These are phyloP conservation scores for Rhysida immarginata DNA, from an alignment of 1,140 invertebrate species.

Conservation along the genomic window DNA sequence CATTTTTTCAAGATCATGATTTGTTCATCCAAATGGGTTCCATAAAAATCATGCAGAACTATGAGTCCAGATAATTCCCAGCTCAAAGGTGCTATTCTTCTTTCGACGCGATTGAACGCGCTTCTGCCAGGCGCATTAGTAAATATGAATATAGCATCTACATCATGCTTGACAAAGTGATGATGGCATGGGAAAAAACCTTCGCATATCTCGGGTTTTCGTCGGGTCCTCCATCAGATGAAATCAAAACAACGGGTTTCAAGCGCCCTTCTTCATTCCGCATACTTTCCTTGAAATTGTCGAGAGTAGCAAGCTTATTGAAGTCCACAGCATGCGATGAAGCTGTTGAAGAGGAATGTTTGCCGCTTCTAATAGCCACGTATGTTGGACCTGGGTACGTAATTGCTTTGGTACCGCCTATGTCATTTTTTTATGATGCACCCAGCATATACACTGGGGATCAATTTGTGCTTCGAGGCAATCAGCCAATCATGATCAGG, in stretches of 20 bases:
- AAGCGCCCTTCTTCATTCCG: constrained; percentile 17
- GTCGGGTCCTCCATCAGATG: constrained; percentile 28
- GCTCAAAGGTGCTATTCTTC: constrained; percentile 29
- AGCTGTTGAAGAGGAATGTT: constrained; percentile 22
- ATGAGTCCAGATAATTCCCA: constrained; percentile 27
- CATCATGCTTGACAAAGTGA: constrained; percentile 26
- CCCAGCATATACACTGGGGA: constrained; percentile 25
- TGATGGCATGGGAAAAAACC: constrained; percentile 24
- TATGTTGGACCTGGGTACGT: constrained; percentile 30
- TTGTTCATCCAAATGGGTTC: constrained; percentile 26
- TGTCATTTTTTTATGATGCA: constrained; percentile 20
- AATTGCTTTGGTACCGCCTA: constrained; percentile 21
- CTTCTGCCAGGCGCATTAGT: constrained; percentile 30
- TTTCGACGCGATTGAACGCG: constrained; percentile 25
- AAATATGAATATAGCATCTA: constrained; percentile 28
- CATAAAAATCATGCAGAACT: constrained; percentile 26
- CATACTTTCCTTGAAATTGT: constrained; percentile 19
- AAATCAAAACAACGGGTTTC: constrained; percentile 29
- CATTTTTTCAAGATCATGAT: constrained; percentile 24
- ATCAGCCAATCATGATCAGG: constrained; percentile 33
- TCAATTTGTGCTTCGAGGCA: constrained; percentile 25
- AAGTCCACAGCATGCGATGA: constrained; percentile 25
- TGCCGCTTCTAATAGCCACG: constrained; percentile 27
- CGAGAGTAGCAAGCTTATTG: constrained; percentile 17
- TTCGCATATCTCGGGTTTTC: constrained; percentile 29